These are phyloP conservation scores for Hydrochoerus hydrochaeris DNA, from an alignment of 2,113 vertebrate species.

Conservation along the genomic window DNA sequence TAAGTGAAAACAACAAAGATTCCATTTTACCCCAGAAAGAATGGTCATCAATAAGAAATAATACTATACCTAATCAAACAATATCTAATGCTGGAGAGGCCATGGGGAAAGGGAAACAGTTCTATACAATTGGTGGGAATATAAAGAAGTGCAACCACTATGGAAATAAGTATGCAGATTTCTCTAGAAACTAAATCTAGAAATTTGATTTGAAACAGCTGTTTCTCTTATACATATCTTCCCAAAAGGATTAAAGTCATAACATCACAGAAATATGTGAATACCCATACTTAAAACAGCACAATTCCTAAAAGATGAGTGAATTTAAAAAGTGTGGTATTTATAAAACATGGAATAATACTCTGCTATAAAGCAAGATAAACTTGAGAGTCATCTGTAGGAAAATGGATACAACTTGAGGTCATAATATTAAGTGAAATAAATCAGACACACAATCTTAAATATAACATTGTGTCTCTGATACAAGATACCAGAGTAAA, in stretches of 20 bases:
- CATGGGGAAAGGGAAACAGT: background rate
- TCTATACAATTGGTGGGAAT: background rate
- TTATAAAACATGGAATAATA: background rate
- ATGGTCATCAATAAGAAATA: background rate
- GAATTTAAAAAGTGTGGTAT: background rate
- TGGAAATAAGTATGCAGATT: background rate
- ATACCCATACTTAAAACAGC: background rate
- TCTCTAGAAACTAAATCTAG: background rate
- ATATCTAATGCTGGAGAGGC: background rate
- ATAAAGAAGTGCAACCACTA: background rate
- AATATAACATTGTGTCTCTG: background rate
- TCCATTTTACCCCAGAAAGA: background rate
- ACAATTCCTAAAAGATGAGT: background rate
- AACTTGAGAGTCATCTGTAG: background rate
- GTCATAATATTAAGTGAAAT: background rate
- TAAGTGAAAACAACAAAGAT: background rate
- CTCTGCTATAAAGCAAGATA: background rate
- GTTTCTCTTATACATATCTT: background rate
- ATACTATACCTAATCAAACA: background rate
- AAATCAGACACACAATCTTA: background rate
- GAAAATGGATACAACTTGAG: background rate
- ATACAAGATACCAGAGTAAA: background rate
- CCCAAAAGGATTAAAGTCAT: background rate
- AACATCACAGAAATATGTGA: background rate
- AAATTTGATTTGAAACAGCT: background rate